Percentiles rank a stretch among this genome's conserved stretches.
phyloP scores from a whole-genome alignment of 2,888 invertebrate genomes.

The Xylophagus ater region DNA sequence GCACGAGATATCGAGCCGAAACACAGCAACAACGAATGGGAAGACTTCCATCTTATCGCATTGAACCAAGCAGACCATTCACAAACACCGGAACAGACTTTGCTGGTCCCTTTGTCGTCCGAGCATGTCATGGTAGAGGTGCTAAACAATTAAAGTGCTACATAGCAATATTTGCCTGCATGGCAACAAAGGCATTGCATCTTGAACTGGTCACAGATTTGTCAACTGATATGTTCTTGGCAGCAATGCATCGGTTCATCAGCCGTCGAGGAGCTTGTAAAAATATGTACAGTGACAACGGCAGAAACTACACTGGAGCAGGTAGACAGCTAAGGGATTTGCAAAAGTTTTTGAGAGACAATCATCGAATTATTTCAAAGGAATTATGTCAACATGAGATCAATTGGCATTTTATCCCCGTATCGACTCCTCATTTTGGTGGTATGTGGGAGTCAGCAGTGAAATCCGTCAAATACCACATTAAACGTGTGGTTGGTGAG shows the following conservation, averaged over 20 bases:
- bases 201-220: constrained; percentile 22
- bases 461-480: too few species aligned
- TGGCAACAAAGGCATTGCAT: constrained; percentile 23
- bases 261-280: constrained; percentile 23
- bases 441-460: too few species aligned
- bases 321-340: background rate
- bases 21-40: constrained; percentile 18
- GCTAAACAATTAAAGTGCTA: too few species aligned
- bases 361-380: background rate
- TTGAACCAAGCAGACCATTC: constrained; percentile 17
- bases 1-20: constrained; percentile 8
- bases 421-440: constrained; percentile 18
- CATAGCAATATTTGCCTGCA: constrained; percentile 22
- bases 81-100: too few species aligned
- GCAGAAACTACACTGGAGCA: constrained; percentile 23
- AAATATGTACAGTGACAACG: too few species aligned
- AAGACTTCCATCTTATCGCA: constrained; percentile 14
- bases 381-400: background rate
- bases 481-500: too few species aligned
- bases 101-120: constrained; percentile 19
- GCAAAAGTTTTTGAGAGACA: background rate
- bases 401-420: background rate
- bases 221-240: constrained; percentile 22
- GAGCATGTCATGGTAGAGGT: constrained; percentile 19
- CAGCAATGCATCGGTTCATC: constrained; percentile 23